phyloP scores from a whole-genome alignment of 2,113 vertebrate genomes.

The Hypomesus transpacificus region DNA sequence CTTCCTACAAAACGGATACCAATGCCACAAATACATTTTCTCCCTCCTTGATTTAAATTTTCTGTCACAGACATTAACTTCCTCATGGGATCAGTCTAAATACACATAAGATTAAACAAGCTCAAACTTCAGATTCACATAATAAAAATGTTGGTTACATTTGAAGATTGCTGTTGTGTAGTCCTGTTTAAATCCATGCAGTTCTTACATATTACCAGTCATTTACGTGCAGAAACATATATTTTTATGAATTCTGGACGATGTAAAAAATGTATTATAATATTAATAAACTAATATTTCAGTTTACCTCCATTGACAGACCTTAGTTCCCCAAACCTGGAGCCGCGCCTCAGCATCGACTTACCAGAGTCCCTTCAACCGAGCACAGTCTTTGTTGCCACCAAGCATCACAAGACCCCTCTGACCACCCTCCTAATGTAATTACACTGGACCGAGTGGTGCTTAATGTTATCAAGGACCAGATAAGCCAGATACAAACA shows the following conservation, averaged over 20 bases:
- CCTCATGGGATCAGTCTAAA: no score
- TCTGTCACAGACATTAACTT: no score
- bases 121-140: no score
- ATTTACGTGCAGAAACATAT: constrained; percentile 1
- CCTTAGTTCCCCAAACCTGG: constrained; percentile 62
- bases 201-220: not conserved
- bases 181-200: no score
- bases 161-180: no score
- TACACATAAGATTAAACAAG: no score
- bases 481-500: constrained; percentile 38
- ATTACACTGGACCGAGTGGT: constrained; percentile 52
- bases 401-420: constrained; percentile 62
- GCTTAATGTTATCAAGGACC: constrained; percentile 53
- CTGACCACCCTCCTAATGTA: constrained; percentile 42
- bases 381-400: constrained; percentile 26
- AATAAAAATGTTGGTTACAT: no score
- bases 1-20: constrained; percentile 47
- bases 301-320: constrained; percentile 61
- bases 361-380: not conserved
- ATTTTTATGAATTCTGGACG: not conserved
- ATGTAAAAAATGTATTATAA: no score
- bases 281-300: not conserved
- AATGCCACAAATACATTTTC: constrained; percentile 18
- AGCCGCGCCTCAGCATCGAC: constrained; percentile 50
- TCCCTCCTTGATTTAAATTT: not conserved